Conservation (phyloP, 2,113 vertebrate genomes). For the Salminus brasiliensis region DNA sequence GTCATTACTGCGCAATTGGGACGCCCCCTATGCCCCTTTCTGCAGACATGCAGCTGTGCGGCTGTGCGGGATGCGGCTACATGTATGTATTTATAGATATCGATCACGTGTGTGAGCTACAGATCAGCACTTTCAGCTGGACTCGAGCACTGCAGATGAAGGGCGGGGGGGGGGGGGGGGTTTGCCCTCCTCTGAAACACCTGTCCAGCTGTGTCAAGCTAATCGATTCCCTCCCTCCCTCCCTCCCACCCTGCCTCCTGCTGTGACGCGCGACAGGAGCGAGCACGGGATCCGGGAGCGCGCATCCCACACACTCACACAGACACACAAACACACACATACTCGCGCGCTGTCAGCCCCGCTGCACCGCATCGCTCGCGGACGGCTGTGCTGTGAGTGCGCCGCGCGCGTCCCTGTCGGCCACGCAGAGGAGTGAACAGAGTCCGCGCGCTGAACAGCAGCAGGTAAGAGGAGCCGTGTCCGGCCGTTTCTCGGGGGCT, state of each 20-base stretch:
- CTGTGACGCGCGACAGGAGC: constrained; percentile 30
- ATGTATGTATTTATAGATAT: background rate
- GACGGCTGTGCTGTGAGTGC: constrained; percentile 5
- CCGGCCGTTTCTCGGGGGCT: background rate
- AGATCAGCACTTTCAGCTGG: too few relatives aligned
- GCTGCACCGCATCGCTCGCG: constrained; percentile 43
- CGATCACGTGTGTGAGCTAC: background rate
- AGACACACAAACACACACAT: background rate
- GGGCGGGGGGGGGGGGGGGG: too few relatives aligned
- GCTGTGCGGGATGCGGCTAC: too few relatives aligned
- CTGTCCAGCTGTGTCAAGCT: constrained; percentile 35
- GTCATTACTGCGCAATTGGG: too few relatives aligned
- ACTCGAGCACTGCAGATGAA: too few relatives aligned
- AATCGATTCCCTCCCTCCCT: constrained; percentile 26
- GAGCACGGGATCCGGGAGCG: constrained; percentile 43
- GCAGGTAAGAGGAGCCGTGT: constrained; percentile 44
- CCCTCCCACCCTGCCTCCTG: background rate
- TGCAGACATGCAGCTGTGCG: too few relatives aligned
- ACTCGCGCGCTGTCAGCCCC: constrained; percentile 10
- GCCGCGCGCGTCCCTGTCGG: constrained; percentile 13
- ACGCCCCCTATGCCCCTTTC: too few relatives aligned
- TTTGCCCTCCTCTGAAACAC: constrained; percentile 26
- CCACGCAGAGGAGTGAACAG: constrained; percentile 24
- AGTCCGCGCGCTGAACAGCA: background rate
- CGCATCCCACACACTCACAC: constrained; percentile 36